Evolutionary conservation across 2,113 vertebrate species (phyloP).

Genomic region (Nestor notabilis): DNA sequence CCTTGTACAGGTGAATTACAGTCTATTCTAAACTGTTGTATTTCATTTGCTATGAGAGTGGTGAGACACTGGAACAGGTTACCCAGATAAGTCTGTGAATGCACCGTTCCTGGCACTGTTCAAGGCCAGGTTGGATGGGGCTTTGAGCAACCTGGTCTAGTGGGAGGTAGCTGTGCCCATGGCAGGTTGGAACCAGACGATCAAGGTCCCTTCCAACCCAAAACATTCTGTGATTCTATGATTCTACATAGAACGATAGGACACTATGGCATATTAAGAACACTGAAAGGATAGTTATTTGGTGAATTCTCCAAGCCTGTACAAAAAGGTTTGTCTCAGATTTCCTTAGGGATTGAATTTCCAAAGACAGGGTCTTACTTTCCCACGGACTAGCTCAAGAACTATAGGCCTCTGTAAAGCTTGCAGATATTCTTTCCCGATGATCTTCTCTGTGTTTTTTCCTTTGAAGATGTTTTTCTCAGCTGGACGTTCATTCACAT

Average conservation of each 20-base stretch:
- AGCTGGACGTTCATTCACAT: constrained; percentile 72
- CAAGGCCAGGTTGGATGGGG: background rate
- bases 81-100: background rate
- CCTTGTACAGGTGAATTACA: background rate
- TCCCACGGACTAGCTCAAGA: constrained; percentile 87
- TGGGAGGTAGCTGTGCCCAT: background rate
- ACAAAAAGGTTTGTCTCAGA: background rate
- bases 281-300: background rate
- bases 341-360: background rate
- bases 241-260: background rate
- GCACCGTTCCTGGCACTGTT: background rate
- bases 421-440: constrained; percentile 79
- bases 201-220: background rate
- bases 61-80: background rate
- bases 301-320: background rate
- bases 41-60: background rate
- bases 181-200: background rate
- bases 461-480: constrained; percentile 85
- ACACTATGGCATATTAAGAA: background rate
- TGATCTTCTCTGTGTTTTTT: constrained; percentile 76
- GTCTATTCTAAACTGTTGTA: background rate
- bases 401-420: constrained; percentile 87
- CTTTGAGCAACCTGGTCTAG: background rate
- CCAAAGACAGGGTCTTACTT: constrained; percentile 77
- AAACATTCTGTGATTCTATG: background rate